Conservation (phyloP, 2,797 vertebrate species). For the Gallinago stenura region DNA sequence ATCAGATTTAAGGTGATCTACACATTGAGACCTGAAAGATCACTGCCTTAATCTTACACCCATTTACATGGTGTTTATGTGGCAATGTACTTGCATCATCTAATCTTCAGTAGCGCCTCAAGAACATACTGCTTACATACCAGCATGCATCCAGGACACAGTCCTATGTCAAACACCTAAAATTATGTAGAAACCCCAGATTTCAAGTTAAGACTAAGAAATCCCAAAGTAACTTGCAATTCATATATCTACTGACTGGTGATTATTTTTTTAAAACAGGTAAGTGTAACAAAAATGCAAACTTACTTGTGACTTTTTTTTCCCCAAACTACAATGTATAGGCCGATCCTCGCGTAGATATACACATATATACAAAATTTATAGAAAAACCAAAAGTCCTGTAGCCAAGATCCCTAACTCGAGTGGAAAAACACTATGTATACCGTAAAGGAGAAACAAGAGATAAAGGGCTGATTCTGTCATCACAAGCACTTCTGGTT, state of each 20-base stretch:
- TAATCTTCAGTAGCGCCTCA: not conserved
- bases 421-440: not conserved
- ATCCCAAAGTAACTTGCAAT: not conserved
- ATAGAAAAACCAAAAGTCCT: conserved; percentile 37
- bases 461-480: conserved; percentile 30
- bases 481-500: conserved; percentile 40
- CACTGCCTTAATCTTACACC: conserved; percentile 32
- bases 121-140: conserved; percentile 28
- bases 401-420: conserved; percentile 1
- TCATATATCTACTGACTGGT: not conserved
- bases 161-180: not conserved
- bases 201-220: conserved; percentile 31
- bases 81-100: not conserved
- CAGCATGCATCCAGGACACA: conserved; percentile 11
- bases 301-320: not conserved
- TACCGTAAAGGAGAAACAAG: not conserved
- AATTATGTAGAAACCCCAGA: not conserved
- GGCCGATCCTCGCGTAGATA: conserved; percentile 60
- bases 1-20: conserved; percentile 34
- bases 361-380: conserved; percentile 64
- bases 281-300: conserved; percentile 21
- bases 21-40: conserved; percentile 38
- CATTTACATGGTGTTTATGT: not conserved
- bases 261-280: not conserved
- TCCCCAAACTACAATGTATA: conserved; percentile 45